Percentiles rank a stretch among this genome's conserved stretches.
Conservation (phyloP, 2,888 invertebrate species). For the Lypha dubia region DNA sequence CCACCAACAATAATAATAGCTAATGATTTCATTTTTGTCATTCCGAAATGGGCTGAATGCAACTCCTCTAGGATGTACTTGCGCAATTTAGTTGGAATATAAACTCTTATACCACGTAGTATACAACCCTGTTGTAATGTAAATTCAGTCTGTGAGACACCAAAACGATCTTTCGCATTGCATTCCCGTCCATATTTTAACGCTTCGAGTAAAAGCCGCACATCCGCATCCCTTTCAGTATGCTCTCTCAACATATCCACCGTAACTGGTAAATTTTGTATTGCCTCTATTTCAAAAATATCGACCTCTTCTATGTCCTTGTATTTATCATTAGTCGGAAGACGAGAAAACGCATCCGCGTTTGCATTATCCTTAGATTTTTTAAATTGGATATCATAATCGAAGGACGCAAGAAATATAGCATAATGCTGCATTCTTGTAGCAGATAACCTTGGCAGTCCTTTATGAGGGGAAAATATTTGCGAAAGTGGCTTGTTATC, state of each 20-base stretch:
- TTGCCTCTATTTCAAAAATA: constrained; percentile 6
- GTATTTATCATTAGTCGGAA: not conserved
- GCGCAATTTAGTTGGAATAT: not conserved
- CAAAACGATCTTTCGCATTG: constrained; percentile 1
- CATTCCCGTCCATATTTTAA: constrained; percentile 9
- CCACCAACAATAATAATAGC: constrained; percentile 38
- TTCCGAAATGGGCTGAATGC: constrained; percentile 26
- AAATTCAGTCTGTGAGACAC: constrained; percentile 15
- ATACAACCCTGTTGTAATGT: constrained; percentile 15
- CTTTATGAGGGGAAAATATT: constrained; percentile 9
- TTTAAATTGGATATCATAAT: too few species aligned
- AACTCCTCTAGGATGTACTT: not conserved
- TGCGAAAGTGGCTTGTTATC: constrained; percentile 24
- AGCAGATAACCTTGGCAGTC: not conserved
- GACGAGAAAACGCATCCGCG: too few species aligned
- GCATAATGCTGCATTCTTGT: constrained; percentile 25
- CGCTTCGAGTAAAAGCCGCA: not conserved
- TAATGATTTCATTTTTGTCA: constrained; percentile 34
- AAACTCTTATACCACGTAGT: constrained; percentile 18
- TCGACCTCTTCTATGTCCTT: not conserved
- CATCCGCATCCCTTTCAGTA: not conserved
- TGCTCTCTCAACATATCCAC: not conserved
- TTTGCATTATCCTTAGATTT: too few species aligned
- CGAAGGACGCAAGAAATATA: too few species aligned
- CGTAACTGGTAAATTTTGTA: constrained; percentile 16